Conservation (phyloP, 1,140 invertebrate genomes). For the Drosophila ironensis region DNA sequence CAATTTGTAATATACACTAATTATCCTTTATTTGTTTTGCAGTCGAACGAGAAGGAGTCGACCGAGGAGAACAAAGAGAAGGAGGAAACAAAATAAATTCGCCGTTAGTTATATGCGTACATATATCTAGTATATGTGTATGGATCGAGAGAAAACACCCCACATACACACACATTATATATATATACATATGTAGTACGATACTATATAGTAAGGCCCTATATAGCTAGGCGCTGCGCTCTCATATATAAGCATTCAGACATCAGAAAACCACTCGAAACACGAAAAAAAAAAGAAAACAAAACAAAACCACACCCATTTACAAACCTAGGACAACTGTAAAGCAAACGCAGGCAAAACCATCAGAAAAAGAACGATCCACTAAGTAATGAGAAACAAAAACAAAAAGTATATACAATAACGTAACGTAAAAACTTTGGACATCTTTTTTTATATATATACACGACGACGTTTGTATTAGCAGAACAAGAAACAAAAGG, state of each 20-base stretch:
- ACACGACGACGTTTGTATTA: slow-evolving; percentile 63
- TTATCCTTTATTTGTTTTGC: slow-evolving; percentile 23
- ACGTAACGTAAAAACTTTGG: slow-evolving; percentile 78
- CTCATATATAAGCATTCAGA: slow-evolving; percentile 76
- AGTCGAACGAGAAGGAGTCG: slow-evolving; percentile 87
- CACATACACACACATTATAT: slow-evolving; percentile 71
- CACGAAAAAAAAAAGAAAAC: slow-evolving; percentile 10
- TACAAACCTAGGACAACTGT: slow-evolving; percentile 70
- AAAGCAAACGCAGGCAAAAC: slow-evolving; percentile 58
- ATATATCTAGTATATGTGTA: slow-evolving; percentile 59
- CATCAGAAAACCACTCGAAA: slow-evolving; percentile 46
- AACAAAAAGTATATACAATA: slow-evolving; percentile 75
- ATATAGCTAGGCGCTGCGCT: slow-evolving; percentile 68
- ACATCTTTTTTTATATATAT: slow-evolving; percentile 81
- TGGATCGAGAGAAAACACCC: slow-evolving; percentile 39
- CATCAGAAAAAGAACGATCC: slow-evolving; percentile 65
- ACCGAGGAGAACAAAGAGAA: slow-evolving; percentile 89
- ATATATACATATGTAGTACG: slow-evolving; percentile 69
- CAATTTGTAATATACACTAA: not conserved
- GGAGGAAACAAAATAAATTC: slow-evolving; percentile 83
- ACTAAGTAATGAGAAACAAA: slow-evolving; percentile 55
- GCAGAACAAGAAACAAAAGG: slow-evolving; percentile 49
- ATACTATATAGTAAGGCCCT: slow-evolving; percentile 76
- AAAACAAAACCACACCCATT: slow-evolving; percentile 48
- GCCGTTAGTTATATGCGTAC: slow-evolving; percentile 65